Evolutionary conservation across 1,140 invertebrate genomes (phyloP).

Genomic region (Hestina assimilis): DNA sequence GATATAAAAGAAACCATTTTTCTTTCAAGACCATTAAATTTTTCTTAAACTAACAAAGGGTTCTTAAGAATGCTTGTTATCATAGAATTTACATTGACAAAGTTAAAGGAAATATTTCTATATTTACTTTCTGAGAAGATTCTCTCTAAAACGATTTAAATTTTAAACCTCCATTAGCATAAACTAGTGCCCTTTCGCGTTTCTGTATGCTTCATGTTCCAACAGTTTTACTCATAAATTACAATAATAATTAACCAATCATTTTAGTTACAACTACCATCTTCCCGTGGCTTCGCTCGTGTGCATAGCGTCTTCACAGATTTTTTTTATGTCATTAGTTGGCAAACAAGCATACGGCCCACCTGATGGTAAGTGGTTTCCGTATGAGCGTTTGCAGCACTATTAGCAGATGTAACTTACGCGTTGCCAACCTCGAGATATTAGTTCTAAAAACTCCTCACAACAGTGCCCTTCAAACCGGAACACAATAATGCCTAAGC

Average conservation of each 20-base stretch:
- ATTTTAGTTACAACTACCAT: too few relatives aligned
- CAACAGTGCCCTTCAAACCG: too few relatives aligned
- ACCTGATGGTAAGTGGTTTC: too few relatives aligned
- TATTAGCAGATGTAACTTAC: neutral
- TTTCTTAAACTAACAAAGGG: conserved; percentile 2
- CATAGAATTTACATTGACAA: conserved; percentile 12
- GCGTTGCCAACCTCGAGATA: too few relatives aligned
- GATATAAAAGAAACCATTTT: neutral
- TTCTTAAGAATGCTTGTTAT: conserved; percentile 15
- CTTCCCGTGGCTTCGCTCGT: too few relatives aligned
- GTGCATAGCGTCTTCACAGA: too few relatives aligned
- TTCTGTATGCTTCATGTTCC: neutral
- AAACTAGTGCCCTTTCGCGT: neutral
- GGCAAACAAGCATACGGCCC: too few relatives aligned
- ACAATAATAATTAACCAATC: too few relatives aligned
- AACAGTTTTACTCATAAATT: neutral
- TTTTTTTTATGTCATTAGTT: too few relatives aligned
- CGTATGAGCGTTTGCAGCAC: too few relatives aligned
- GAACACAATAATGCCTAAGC: too few relatives aligned
- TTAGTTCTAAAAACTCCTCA: neutral
- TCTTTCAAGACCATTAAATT: neutral
- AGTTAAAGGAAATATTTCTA: neutral
- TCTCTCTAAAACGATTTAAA: conserved; percentile 3
- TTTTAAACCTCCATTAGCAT: conserved; percentile 2
- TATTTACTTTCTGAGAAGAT: neutral